Conservation (phyloP, 2,888 invertebrate species). For the Phorcus lineatus region DNA sequence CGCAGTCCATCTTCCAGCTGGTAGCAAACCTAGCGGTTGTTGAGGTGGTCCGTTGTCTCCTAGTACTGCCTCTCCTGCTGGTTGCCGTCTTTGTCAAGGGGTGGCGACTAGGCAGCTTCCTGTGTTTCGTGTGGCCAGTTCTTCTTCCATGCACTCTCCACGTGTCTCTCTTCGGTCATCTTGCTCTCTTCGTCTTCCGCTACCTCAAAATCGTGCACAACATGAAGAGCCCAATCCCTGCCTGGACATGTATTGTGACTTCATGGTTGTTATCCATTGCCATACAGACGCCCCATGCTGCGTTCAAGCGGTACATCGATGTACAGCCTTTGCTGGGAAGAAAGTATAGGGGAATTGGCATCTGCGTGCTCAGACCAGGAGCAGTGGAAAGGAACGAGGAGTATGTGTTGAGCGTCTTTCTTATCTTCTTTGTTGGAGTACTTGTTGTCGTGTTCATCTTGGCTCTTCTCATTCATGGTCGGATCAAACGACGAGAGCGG, state of each 20-base stretch:
- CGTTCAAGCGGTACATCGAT: slow-evolving; percentile 6
- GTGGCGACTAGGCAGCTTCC: not conserved
- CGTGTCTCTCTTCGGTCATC: not conserved
- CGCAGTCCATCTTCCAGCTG: not conserved
- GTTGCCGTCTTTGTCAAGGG: not conserved
- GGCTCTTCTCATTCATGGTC: not conserved
- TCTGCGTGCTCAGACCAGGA: not conserved
- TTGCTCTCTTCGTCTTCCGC: slow-evolving; percentile 6
- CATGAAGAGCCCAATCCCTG: slow-evolving; percentile 6
- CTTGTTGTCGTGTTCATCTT: not conserved
- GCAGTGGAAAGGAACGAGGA: slow-evolving; percentile 1
- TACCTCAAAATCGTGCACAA: slow-evolving; percentile 8
- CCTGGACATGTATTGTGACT: slow-evolving; percentile 18
- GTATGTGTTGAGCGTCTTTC: not conserved
- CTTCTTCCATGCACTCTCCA: slow-evolving; percentile 10
- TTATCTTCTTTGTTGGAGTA: not conserved
- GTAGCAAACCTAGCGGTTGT: not conserved
- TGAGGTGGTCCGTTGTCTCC: not conserved
- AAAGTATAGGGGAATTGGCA: not conserved
- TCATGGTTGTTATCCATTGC: slow-evolving; percentile 14
- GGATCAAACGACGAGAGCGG: not conserved
- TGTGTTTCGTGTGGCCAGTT: slow-evolving; percentile 8
- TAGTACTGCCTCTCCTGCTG: not conserved
- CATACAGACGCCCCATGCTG: not conserved
- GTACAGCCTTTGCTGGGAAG: slow-evolving; percentile 5